Evolutionary conservation across 23 tunicate genomes (phyloP), one percentile per base, ranked within the genome.

Genomic region (Oikopleura albicans): DNA sequence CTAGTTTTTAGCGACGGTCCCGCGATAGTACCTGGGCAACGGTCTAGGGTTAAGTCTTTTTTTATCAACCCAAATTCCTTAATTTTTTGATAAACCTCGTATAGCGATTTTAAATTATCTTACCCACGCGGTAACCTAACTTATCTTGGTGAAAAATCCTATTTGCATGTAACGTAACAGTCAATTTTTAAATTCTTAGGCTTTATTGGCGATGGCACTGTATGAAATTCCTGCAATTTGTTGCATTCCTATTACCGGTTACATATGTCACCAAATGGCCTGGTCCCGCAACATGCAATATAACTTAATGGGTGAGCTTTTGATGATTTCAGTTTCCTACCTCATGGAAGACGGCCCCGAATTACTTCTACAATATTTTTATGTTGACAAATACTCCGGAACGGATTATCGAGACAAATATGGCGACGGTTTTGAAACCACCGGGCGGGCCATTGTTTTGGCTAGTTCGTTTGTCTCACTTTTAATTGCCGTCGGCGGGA

Each of bases 331-430:
- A 2, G 4, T 71, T 29, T 16, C 34, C 33, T 71, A 71, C 31
- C 4, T 71, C 4, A 16, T 71, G 34, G 79, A 71, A 71, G 79
- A 71, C 79, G 79, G 79, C 37, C 79, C 79, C 28, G 79, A 71
- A 71, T 12, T 71, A 37, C 31, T 71, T 2, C 79, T 71, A 4
- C 79, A 71, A 37, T 71, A 71, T 29, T 71, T 71, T 29, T 71
- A 71, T 29, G 79, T 71, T 2, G 79, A 71, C 79, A 71, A 71
- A 71, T 71, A 71, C 31, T 71, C 79, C 33, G 79, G 79, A 29
- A 71, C 79, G 2, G 33, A 71, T 71, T 71, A 71, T 37, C 35
- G 37, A 27, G 63, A 49, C 22, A n/a, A n/a, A n/a, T 71, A 71
- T 31, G 37, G 37, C 2, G 79, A 71, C 37, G 31, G 31, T 16